phyloP scores from a whole-genome alignment of 2,888 invertebrate species.

The Cephus sareptanus region DNA sequence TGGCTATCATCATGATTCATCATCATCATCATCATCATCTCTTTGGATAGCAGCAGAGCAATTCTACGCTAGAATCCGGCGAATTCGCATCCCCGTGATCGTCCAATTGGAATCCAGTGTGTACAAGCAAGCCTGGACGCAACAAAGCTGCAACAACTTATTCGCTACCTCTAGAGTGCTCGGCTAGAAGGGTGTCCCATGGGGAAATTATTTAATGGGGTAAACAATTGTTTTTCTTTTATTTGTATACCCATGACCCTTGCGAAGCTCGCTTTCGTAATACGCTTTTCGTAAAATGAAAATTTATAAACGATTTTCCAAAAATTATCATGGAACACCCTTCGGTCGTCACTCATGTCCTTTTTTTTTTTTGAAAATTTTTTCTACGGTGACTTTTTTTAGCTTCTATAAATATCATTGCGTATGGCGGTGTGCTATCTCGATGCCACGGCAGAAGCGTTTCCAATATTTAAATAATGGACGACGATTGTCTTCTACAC shows the following conservation, averaged over 20 bases:
- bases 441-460: conserved; percentile 1
- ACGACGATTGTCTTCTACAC: no score
- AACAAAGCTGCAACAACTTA: conserved; percentile 48
- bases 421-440: neutral
- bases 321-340: no score
- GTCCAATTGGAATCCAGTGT: conserved; percentile 41
- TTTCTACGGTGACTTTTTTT: no score
- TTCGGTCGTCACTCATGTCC: no score
- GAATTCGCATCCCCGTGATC: conserved; percentile 34
- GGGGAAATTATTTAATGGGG: no score
- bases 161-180: conserved; percentile 31
- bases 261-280: no score
- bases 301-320: no score
- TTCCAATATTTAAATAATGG: neutral
- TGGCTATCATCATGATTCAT: conserved; percentile 24
- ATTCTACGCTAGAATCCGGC: conserved; percentile 39
- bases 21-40: conserved; percentile 9
- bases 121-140: conserved; percentile 44
- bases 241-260: no score
- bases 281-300: no score
- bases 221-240: no score
- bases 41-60: conserved; percentile 37
- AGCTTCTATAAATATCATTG: neutral
- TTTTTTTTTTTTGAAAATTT: no score
- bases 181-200: conserved; percentile 6